phyloP scores from a whole-genome alignment of 2,888 invertebrate species.

The Pemphredon lugubris region DNA sequence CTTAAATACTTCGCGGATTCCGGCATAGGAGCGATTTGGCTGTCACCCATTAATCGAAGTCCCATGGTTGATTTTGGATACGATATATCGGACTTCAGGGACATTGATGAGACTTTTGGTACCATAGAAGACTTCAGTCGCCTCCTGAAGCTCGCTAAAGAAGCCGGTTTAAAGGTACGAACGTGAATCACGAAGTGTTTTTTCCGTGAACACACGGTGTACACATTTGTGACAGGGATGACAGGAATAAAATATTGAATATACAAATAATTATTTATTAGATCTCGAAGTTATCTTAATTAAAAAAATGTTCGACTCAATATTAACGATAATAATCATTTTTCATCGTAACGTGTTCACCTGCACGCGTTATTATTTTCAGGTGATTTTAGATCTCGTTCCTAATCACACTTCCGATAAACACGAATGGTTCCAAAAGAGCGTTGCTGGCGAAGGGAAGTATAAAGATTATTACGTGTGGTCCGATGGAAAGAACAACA shows the following conservation, averaged over 20 bases:
- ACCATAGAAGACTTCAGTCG: constrained; percentile 87
- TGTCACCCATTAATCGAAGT: constrained; percentile 92
- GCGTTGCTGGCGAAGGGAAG: constrained; percentile 68
- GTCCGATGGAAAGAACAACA: constrained; percentile 68
- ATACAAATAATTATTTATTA: background rate
- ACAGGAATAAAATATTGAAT: too few relatives aligned
- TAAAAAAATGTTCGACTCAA: too few relatives aligned
- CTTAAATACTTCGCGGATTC: constrained; percentile 86
- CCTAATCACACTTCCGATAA: constrained; percentile 83
- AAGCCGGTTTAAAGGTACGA: constrained; percentile 81
- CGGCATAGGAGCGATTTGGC: constrained; percentile 90
- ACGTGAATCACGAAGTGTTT: too few relatives aligned
- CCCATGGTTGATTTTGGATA: constrained; percentile 95
- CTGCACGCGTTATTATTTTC: constrained; percentile 69
- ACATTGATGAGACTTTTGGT: constrained; percentile 89
- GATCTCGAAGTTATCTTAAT: background rate
- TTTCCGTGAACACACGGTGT: too few relatives aligned
- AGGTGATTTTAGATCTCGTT: constrained; percentile 86
- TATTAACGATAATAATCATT: too few relatives aligned
- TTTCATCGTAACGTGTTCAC: too few relatives aligned
- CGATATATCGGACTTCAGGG: constrained; percentile 90
- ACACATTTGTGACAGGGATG: too few relatives aligned
- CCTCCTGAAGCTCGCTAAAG: constrained; percentile 83
- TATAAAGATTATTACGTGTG: constrained; percentile 83
- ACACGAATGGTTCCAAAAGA: constrained; percentile 83